Conservation (phyloP, 2,888 invertebrate genomes). For the Agrotis segetum region DNA sequence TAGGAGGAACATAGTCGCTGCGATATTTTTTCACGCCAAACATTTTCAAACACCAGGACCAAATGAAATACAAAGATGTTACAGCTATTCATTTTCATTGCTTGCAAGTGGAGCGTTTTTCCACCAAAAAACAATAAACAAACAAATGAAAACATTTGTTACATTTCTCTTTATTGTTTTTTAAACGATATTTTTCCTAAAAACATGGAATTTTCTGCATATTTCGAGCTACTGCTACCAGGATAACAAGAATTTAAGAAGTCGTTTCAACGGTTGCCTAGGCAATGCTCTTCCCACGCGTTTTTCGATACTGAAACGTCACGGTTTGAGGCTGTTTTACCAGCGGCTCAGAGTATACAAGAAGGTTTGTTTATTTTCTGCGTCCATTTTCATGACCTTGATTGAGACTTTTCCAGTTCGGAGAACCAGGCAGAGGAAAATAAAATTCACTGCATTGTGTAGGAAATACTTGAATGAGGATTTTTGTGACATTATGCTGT, state of each 20-base stretch:
- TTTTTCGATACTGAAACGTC: slow-evolving; percentile 66
- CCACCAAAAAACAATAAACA: slow-evolving; percentile 15
- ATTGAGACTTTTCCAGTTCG: background rate
- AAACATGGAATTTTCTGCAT: slow-evolving; percentile 88
- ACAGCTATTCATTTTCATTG: slow-evolving; percentile 3
- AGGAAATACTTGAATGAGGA: no score
- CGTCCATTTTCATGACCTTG: slow-evolving; percentile 17
- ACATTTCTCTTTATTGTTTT: slow-evolving; percentile 61
- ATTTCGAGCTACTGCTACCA: slow-evolving; percentile 80
- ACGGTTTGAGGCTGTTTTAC: slow-evolving; percentile 73
- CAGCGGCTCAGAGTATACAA: slow-evolving; percentile 68
- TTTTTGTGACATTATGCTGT: no score
- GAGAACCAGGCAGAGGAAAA: no score
- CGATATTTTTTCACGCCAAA: slow-evolving; percentile 44
- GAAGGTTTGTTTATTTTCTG: background rate
- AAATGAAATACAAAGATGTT: slow-evolving; percentile 49
- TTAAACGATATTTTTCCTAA: slow-evolving; percentile 75
- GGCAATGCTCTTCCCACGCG: slow-evolving; percentile 19
- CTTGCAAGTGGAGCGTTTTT: slow-evolving; percentile 15
- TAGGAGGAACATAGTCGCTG: background rate
- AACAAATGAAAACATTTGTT: slow-evolving; percentile 55
- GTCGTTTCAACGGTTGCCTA: slow-evolving; percentile 38
- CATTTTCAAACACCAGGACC: slow-evolving; percentile 61
- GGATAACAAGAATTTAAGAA: slow-evolving; percentile 70
- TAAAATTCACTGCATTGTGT: no score